Base-by-base conservation (phyloP, 1,140 invertebrate genomes). In the Lepidurus apus region DNA sequence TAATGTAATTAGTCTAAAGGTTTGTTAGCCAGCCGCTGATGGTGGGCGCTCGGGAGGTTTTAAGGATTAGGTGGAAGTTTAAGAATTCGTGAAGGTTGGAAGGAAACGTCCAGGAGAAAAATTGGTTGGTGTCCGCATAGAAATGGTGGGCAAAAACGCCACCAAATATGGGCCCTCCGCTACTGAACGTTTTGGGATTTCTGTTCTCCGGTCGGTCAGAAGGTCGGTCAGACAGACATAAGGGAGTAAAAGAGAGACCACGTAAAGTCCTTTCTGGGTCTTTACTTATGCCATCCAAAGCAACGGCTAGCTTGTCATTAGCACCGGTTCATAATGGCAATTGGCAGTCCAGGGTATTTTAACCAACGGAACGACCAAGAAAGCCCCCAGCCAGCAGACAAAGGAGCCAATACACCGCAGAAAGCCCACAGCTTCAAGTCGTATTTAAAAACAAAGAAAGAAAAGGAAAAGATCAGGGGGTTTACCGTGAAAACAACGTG, bases 251-350 rank as follows among this genome's bases (percentile, higher is more conserved):
- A 65, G 13, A 65, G 21, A 13, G 53, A 65, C 17, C 8, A 65
- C 53, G 17, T 65, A 13, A 65, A 65, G 9, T 65, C 53, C 21
- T 65, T 21, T 9, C 21, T 65, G 5, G 17, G 53, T 65, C 21
- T n/a, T n/a, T 65, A 65, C 53, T 21, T 13, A 65, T 65, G 21
- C 53, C 53, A 13, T 65, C 17, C 9, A 7, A 65, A 13, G 17
- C 6, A 65, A 65, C 53, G 53, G 21, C 53, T 21, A 47, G 80
- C 53, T 26, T 74, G 21, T n/a, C 26, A 74, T 73, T 65, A 24
- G 42, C 34, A 24, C 78, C 26, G 74, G 65, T 26, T 45, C 42
- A 24, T 76, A 76, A 80, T 78, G 21, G 11, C n/a, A 74, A 79
- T 65, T 73, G 74, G 45, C 75, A 81, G 42, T 44, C 45, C 45